Evolutionary conservation across 1,140 invertebrate species (phyloP).

Genomic region (Procambarus virginalis): DNA sequence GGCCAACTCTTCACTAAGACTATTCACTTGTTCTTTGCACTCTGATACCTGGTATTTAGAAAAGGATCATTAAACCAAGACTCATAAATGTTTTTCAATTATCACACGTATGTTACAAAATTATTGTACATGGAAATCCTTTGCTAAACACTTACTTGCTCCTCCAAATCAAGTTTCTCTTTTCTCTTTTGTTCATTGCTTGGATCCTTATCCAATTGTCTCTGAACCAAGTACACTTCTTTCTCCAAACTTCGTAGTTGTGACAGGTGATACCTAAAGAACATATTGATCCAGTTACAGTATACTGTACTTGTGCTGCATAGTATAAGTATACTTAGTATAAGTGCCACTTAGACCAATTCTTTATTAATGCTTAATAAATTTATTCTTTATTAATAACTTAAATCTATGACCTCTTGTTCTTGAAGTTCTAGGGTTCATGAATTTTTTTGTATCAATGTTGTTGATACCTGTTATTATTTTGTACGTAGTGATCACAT

Average conservation of each 20-base stretch:
- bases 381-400: too few species aligned
- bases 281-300: neutral
- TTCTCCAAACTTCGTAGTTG: conserved; percentile 89
- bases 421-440: too few species aligned
- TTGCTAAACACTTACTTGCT: conserved; percentile 74
- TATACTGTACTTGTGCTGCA: too few species aligned
- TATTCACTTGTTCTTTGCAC: conserved; percentile 90
- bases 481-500: too few species aligned
- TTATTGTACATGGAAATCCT: neutral
- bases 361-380: too few species aligned
- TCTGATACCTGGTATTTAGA: conserved; percentile 73
- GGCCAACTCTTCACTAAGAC: conserved; percentile 92
- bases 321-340: too few species aligned
- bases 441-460: too few species aligned
- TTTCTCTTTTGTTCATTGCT: conserved; percentile 75
- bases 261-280: conserved; percentile 80
- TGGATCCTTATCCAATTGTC: conserved; percentile 84
- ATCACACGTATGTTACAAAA: too few species aligned
- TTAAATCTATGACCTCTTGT: too few species aligned
- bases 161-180: conserved; percentile 83
- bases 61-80: conserved; percentile 18
- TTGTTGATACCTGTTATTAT: too few species aligned
- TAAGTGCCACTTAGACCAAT: too few species aligned
- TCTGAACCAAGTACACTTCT: conserved; percentile 92
- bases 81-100: too few species aligned